Conservation (phyloP, 2,797 vertebrate genomes). For the Mormyrops attenuatus region DNA sequence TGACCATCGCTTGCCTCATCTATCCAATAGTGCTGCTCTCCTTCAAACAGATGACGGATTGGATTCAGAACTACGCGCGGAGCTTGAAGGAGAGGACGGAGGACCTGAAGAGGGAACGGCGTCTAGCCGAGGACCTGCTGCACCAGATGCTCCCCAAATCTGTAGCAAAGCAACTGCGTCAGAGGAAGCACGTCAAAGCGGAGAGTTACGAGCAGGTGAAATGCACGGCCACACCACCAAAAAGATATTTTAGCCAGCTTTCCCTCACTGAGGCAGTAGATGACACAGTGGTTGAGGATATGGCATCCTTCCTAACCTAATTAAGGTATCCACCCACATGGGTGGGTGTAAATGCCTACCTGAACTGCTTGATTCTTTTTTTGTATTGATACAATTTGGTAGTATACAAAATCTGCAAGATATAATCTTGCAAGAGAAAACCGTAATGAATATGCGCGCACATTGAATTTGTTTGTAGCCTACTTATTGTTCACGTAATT, state of each 20-base stretch:
- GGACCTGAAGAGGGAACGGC: constrained; percentile 68
- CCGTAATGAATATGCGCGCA: constrained; percentile 43
- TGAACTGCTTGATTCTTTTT: not conserved
- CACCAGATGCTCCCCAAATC: constrained; percentile 87
- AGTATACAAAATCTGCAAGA: not conserved
- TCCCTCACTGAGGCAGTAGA: not conserved
- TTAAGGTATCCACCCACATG: not conserved
- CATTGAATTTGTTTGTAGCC: constrained; percentile 55
- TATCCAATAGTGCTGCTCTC: constrained; percentile 74
- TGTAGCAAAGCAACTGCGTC: constrained; percentile 77
- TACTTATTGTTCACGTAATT: constrained; percentile 68
- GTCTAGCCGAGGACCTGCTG: constrained; percentile 75
- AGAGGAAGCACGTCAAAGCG: constrained; percentile 70
- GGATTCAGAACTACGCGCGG: constrained; percentile 74
- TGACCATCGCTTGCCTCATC: constrained; percentile 68
- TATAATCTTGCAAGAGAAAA: constrained; percentile 42
- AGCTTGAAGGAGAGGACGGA: constrained; percentile 69
- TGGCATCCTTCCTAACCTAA: not conserved
- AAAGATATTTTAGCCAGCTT: not conserved
- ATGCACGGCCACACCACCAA: not conserved
- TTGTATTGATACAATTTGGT: not conserved
- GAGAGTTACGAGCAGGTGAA: constrained; percentile 82
- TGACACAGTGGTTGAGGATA: not conserved
- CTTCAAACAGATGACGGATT: constrained; percentile 78
- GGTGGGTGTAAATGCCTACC: not conserved